A percentile compares a stretch with the other conserved stretches of the same genome.
These are phyloP conservation scores for Petrocephalus microphthalmus DNA, from an alignment of 2,113 vertebrate genomes.

Conservation along the genomic window DNA sequence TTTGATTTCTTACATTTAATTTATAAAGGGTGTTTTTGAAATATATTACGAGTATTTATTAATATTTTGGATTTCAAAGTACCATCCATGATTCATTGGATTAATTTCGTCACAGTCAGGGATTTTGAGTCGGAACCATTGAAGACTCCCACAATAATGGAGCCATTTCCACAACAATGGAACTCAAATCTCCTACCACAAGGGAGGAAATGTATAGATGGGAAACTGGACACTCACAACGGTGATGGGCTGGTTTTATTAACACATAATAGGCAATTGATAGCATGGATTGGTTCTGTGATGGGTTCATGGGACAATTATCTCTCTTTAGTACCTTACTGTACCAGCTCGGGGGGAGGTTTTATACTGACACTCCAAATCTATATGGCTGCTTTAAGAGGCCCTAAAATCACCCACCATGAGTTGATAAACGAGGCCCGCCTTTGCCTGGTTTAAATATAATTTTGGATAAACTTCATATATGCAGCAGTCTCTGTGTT, in stretches of 20 bases:
- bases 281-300: not conserved
- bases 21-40: not conserved
- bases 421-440: not conserved
- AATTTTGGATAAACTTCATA: not conserved
- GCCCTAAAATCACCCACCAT: not conserved
- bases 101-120: not conserved
- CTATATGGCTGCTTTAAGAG: constrained; percentile 3
- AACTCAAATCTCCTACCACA: not conserved
- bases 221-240: not conserved
- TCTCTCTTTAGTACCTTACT: not conserved
- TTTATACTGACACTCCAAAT: not conserved
- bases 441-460: not conserved
- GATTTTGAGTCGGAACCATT: not conserved
- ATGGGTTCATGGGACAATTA: not conserved
- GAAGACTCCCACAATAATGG: not conserved
- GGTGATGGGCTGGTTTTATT: not conserved
- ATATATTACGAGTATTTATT: not conserved
- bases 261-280: not conserved
- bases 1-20: not conserved
- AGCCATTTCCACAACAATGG: not conserved
- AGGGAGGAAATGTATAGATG: not conserved
- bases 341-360: not conserved
- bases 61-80: not conserved
- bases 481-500: not conserved
- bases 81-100: not conserved